Base-by-base conservation (phyloP, 1,140 invertebrate genomes). In the Halictus rubicundus region DNA sequence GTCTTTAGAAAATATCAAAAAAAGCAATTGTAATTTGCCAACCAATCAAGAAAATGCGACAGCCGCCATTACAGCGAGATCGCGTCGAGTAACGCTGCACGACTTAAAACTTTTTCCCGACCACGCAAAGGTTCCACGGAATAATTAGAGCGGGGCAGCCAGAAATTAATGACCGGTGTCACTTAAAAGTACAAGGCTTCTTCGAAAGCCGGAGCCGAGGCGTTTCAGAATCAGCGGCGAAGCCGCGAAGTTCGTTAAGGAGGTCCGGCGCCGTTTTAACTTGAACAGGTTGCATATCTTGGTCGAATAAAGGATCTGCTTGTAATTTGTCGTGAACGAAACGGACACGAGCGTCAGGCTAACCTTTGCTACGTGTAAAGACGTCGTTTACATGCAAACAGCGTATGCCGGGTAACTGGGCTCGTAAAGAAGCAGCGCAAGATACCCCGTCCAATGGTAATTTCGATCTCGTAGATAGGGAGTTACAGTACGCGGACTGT, bases 331-430 rank as follows among this genome's bases (percentile, higher is more conserved):
- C 78, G 70, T 39, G 75, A 72, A 66, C 80, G 86, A 76, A 85
- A 80, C 68, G 66, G 72, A 85, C 73, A 70, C 81, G 73, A 85
- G 61, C 73, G 63, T 66, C 73, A 68, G 59, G 73, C 60, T 88
- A 88, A 88, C 84, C 86, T 88, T 88, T 71, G 86, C 46, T 86
- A 83, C 84, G 81, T 85, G 78, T 87, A 81, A 88, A 81, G 77
- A 80, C 87, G 87, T 87, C 87, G 84, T 88, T 88, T 88, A 88
- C 86, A 88, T 88, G 86, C 87, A 88, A 88, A 86, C 78, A 86
- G 74, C 77, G 81, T 80, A 73, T 66, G 70, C 61, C 75, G 79
- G 74, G 84, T 88, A 88, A 86, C 87, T 69, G 84, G 82, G 68
- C 87, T 84, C 87, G 84, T 88, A 88, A 88, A 88, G 87, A 88